Base-by-base conservation (phyloP, 2,888 invertebrate species). In the Cephus pulcher region DNA sequence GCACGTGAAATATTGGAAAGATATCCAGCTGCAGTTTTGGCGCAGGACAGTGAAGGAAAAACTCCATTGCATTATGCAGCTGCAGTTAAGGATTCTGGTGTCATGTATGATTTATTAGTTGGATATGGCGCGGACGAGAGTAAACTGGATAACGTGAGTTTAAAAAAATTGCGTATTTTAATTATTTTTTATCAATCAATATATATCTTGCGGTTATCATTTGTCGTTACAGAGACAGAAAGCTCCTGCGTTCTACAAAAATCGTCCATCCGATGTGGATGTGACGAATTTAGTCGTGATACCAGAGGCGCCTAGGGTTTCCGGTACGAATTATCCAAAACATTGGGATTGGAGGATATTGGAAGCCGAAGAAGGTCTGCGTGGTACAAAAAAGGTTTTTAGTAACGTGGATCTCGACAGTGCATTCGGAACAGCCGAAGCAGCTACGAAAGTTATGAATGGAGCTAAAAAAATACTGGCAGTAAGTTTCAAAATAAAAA, bases 61-160 rank as follows among this genome's bases (percentile, higher is more conserved):
- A 97, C 97, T 0, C 96, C 98, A 0, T 92, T 98, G 75, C 98
- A 98, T 92, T 98, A 97, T 92, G 96, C 98, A 0, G 97, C 97
- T 3, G 94, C 95, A 23, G 93, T 95, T 34, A 95, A 96, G 89
- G 97, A 97, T 86, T 96, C 95, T 77, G 95, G 95, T 82, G 94
- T 95, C 83, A 95, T 96, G 87, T 98, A 95, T 88, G 95, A 96
- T 86, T 94, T 96, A 77, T 93, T 98, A 15, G 94, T 96, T 56
- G 95, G 95, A 83, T 94, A 95, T 34, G 98, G 98, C 40, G 97
- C 97, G 33, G 97, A 97, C 87, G 96, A 97, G 91, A 95, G 95
- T 83, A 94, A 95, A 78, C 92, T 95, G 70, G 98, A 98, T 91
- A 96, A 96, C 92, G 98, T 98, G 92, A 93, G 95, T 91, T 73